Base-by-base conservation (phyloP, 2,888 invertebrate species). In the Eurytoma adleriae region DNA sequence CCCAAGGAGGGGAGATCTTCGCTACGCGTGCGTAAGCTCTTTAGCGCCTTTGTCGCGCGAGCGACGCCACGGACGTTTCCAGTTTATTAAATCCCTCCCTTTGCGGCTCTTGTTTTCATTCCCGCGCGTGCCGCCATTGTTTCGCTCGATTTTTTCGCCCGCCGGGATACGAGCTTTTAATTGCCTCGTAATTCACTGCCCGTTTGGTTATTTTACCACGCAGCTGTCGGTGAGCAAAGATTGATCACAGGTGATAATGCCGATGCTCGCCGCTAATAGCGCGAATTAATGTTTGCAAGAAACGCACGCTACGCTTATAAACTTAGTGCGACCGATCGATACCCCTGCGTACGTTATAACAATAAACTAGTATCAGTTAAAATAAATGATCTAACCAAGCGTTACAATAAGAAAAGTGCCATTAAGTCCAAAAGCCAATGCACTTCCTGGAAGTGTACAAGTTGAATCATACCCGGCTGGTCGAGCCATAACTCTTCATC, bases 1-100 rank as follows among this genome's bases (percentile, higher is more conserved):
- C 61, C 48, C 59, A 78, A 62, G 57, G 59, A 67, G 70, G n/a
- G 40, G 10, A 14, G 27, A 48, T 50, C 40, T 48, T 20, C 20
- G 40, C 56, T 20, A n/a, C 14, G 13, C 20, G 18, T 18, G 10
- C 13, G 27, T 16, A 16, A 24, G 57, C 66, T 66, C 59, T 71
- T 66, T 71, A 66, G 20, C 50, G 64, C 27, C 27, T 59, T 61
- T 27, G 70, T 54, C 27, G 7, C 20, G 64, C 13, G 16, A 27
- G 24, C 59, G 59, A 61, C 48, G 27, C 61, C 30, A 24, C 50
- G 27, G 68, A 52, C 48, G 48, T 62, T 70, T 66, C 62, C 27
- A 64, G 14, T 71, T 54, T 56, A 77, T 27, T 13, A 52, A 16
- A 16, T 54, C 48, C 13, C 61, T 40, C 4, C 40, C 40, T 40